These are phyloP conservation scores for Marmota monax DNA, from an alignment of 2,113 vertebrate species.

Conservation along the genomic window DNA sequence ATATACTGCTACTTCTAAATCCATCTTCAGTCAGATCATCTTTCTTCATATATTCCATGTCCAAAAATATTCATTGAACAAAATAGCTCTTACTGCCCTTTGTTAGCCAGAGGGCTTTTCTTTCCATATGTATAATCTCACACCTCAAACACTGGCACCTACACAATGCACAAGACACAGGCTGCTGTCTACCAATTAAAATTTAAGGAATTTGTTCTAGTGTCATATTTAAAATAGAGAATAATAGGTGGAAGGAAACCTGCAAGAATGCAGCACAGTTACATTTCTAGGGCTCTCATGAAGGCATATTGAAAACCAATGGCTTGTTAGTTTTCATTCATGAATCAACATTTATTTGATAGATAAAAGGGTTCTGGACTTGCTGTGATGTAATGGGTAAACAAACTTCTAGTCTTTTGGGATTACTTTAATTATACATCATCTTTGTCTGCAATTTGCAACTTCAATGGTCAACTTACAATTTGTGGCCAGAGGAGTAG, in stretches of 20 bases:
- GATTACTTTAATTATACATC: background rate
- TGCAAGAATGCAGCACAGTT: background rate
- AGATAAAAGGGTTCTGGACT: background rate
- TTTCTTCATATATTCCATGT: constrained; percentile 86
- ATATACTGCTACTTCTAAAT: too few species aligned
- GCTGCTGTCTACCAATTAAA: constrained; percentile 69
- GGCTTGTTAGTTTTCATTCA: constrained; percentile 6
- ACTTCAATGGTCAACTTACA: background rate
- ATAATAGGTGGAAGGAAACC: background rate
- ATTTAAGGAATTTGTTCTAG: constrained; percentile 73
- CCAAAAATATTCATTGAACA: constrained; percentile 80
- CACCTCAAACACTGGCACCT: constrained; percentile 69
- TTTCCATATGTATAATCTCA: constrained; percentile 74
- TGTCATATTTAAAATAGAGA: constrained; percentile 77
- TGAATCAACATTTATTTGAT: background rate
- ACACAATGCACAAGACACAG: constrained; percentile 63
- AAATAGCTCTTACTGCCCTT: constrained; percentile 82
- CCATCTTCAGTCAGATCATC: constrained; percentile 81
- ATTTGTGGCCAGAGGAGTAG: background rate
- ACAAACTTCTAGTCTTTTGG: background rate
- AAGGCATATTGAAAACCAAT: constrained; percentile 67
- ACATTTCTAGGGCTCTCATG: constrained; percentile 49
- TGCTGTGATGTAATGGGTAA: background rate
- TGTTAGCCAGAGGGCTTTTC: constrained; percentile 71
- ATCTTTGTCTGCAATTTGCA: background rate